Evolutionary conservation across 2,888 invertebrate genomes (phyloP).

Genomic region (Phania funesta): DNA sequence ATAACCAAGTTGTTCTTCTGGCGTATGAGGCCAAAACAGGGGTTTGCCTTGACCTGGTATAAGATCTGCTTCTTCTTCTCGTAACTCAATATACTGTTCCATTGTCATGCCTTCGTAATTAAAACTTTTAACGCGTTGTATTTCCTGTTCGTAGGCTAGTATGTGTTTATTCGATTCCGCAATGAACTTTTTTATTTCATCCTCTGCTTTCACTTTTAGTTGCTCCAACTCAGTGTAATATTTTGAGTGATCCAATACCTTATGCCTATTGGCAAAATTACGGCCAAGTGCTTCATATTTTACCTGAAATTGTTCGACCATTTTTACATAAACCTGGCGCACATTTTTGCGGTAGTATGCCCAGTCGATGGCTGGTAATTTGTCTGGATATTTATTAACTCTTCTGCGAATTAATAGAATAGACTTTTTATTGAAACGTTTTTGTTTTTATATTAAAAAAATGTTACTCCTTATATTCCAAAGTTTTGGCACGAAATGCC

Average conservation of each 20-base stretch:
- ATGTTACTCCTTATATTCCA: slow-evolving; percentile 70
- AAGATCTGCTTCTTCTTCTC: slow-evolving; percentile 37
- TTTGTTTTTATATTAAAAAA: neutral
- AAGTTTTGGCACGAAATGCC: slow-evolving; percentile 68
- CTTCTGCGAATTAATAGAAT: slow-evolving; percentile 67
- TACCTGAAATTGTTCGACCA: slow-evolving; percentile 92
- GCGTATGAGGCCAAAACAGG: slow-evolving; percentile 51
- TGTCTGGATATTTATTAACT: slow-evolving; percentile 82
- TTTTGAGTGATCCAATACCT: slow-evolving; percentile 72
- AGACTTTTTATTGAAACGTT: neutral
- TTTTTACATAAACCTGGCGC: slow-evolving; percentile 83
- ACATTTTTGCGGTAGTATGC: slow-evolving; percentile 85
- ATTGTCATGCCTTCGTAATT: slow-evolving; percentile 92
- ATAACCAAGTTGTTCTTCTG: slow-evolving; percentile 28
- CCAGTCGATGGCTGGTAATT: slow-evolving; percentile 91
- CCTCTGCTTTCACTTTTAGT: slow-evolving; percentile 82
- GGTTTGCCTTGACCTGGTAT: slow-evolving; percentile 47
- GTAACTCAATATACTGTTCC: slow-evolving; percentile 70
- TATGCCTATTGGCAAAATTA: slow-evolving; percentile 69
- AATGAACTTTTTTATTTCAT: slow-evolving; percentile 69
- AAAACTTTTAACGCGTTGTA: slow-evolving; percentile 83
- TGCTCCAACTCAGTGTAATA: slow-evolving; percentile 82
- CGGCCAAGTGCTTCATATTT: slow-evolving; percentile 82
- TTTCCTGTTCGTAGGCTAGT: slow-evolving; percentile 82
- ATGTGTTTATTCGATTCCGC: slow-evolving; percentile 73